Base-by-base conservation (phyloP, 2,797 vertebrate genomes). In the Thalassophryne amazonica region DNA sequence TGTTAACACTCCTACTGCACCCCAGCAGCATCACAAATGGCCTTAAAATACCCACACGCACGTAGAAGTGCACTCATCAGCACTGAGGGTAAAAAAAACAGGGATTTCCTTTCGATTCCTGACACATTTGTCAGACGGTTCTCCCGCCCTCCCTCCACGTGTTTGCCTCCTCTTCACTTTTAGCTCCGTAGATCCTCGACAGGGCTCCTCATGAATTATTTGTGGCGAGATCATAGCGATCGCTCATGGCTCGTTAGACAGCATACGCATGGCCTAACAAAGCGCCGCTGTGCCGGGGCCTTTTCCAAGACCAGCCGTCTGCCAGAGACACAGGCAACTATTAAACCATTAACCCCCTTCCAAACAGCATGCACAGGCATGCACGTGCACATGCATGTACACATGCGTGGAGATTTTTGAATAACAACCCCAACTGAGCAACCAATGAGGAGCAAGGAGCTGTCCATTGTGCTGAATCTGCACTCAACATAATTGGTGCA, bases 171-270 rank as follows among this genome's bases (percentile, higher is more conserved):
- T 14, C 6, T 35, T 32, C 40, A 38, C 51, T 79, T 68, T 74
- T 61, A 67, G 78, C 73, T 72, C 80, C 30, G 57, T 69, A 61
- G 63, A 79, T 73, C 71, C 76, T 61, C 79, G 66, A 68, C 77
- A 74, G 68, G 67, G 63, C 59, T 81, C 70, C 78, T 82, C 78
- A 83, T 89, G 80, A 90, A 89, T 87, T 85, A 90, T 88, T 88
- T 78, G 86, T 81, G 71, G 61, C 48, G 10, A 83, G 86, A 90
- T 89, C 84, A 90, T 85, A 87, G 87, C 68, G 3, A 74, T 87
- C 40, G 46, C 82, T 88, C 83, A 88, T 58, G 86, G 83, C 86
- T 90, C 81, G 70, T 91, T 91, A 88, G 71, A 61, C 82, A 80
- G 74, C 38, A 40, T 69, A 63, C 33, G 65, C 79, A 74, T 65